Evolutionary conservation across 2,888 invertebrate species (phyloP), one percentile per base, ranked within the genome.

Genomic region (Schrankia costaestrigalis): DNA sequence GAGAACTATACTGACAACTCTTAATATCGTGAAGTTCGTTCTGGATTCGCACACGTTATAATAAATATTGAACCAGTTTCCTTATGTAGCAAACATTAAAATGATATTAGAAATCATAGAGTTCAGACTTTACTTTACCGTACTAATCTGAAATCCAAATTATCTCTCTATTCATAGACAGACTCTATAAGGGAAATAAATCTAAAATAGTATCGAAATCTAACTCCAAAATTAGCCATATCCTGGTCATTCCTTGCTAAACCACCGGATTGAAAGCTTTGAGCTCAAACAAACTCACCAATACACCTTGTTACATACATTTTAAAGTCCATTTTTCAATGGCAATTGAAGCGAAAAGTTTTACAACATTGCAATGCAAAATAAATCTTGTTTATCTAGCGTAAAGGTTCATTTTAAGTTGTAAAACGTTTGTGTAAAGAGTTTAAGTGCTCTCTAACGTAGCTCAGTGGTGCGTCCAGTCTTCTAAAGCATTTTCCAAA

Each of bases 401-500:
- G 0, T 3, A 32, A 34, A 10, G 11, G 34, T 31, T 15, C 2
- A 0, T 21, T 40, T 33, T 53, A 3, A 1, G 0, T 30, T 40
- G 30, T 11, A 1, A 3, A 1, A 8, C 2, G 12, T n/a, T 2
- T 24, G 22, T 10, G 32, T 35, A 42, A 12, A 31, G 37, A 33
- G 32, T 41, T 38, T 26, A 31, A 53, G 54, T 34, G 11, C 40
- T 35, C 32, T 44, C 44, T 32, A 37, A 28, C 12, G 24, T 36
- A 25, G 40, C 34, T 31, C 47, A 24, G 18, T 37, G 36, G 22
- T 40, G 44, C 49, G 32, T 31, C 29, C 36, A 35, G 48, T 42
- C 38, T 26, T 34, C 35, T 48, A 43, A 37, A 50, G 50, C 33
- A 35, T 50, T 50, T 54, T 44, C 50, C 49, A 44, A 50, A 50